Evolutionary conservation across 2,888 invertebrate species (phyloP).

Genomic region (Diplazon laetatorius): DNA sequence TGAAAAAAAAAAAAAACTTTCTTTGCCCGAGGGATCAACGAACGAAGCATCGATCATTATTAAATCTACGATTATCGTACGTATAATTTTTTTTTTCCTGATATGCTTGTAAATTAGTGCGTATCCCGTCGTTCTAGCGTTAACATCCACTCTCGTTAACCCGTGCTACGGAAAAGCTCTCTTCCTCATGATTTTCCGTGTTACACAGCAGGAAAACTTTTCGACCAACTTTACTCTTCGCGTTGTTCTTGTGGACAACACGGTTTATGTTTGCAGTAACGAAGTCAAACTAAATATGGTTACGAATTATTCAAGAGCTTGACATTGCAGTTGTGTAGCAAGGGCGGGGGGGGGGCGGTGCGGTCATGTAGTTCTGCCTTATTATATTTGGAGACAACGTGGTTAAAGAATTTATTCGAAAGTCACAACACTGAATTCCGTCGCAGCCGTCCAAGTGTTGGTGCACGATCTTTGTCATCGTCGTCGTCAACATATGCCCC

Average conservation of each 20-base stretch:
- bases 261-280: background rate
- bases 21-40: no score
- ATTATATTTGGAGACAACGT: slow-evolving; percentile 21
- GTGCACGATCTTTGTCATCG: slow-evolving; percentile 24
- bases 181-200: slow-evolving; percentile 12
- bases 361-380: no score
- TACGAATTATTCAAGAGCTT: slow-evolving; percentile 49
- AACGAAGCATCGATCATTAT: no score
- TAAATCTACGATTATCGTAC: no score
- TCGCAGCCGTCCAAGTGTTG: slow-evolving; percentile 14
- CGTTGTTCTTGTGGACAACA: slow-evolving; percentile 31
- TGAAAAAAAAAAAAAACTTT: no score
- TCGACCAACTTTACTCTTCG: slow-evolving; percentile 21
- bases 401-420: slow-evolving; percentile 48
- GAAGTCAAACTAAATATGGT: slow-evolving; percentile 46
- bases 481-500: slow-evolving; percentile 19
- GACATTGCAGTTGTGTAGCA: background rate
- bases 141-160: slow-evolving; percentile 2
- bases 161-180: background rate
- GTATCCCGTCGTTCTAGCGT: slow-evolving; percentile 1
- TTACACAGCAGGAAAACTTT: slow-evolving; percentile 4
- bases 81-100: no score
- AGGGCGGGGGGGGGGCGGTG: background rate
- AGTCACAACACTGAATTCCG: slow-evolving; percentile 14
- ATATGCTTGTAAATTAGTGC: background rate